Conservation (phyloP, 2,888 invertebrate genomes). For the Brachylomia viminalis region DNA sequence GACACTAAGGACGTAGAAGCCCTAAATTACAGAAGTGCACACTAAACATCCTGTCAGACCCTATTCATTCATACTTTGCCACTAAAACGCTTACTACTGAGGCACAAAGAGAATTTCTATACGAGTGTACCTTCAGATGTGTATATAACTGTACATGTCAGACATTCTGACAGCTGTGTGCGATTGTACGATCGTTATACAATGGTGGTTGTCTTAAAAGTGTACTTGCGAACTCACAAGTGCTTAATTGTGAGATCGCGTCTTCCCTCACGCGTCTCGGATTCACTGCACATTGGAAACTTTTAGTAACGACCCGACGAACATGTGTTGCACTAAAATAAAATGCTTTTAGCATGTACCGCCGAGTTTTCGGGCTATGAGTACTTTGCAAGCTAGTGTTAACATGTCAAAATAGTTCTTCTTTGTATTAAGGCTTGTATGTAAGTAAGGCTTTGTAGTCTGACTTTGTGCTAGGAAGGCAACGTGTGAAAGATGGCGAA, state of each 20-base stretch:
- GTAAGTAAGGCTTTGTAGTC: conserved; percentile 12
- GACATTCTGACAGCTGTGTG: conserved; percentile 68
- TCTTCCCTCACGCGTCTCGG: conserved; percentile 48
- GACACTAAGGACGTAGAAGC: conserved; percentile 65
- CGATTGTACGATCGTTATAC: conserved; percentile 68
- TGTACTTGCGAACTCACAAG: conserved; percentile 62
- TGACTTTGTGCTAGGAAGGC: not conserved
- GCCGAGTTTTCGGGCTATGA: conserved; percentile 45
- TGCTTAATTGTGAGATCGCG: conserved; percentile 67
- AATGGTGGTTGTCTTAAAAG: conserved; percentile 72
- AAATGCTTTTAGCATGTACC: conserved; percentile 52
- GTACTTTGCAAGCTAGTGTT: conserved; percentile 27
- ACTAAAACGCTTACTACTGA: conserved; percentile 71
- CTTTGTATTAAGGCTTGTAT: conserved; percentile 26
- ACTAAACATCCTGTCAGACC: conserved; percentile 78
- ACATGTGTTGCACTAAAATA: conserved; percentile 57
- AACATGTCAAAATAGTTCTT: conserved; percentile 38
- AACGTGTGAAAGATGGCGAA: not conserved
- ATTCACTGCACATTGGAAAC: conserved; percentile 50
- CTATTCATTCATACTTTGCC: conserved; percentile 78
- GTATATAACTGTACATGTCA: conserved; percentile 60
- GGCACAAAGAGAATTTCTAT: conserved; percentile 75
- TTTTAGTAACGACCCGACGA: conserved; percentile 49
- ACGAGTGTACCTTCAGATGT: conserved; percentile 67
- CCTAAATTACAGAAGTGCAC: conserved; percentile 74